These are phyloP conservation scores for Apoda limacodes DNA, from an alignment of 2,888 invertebrate species.

Conservation along the genomic window DNA sequence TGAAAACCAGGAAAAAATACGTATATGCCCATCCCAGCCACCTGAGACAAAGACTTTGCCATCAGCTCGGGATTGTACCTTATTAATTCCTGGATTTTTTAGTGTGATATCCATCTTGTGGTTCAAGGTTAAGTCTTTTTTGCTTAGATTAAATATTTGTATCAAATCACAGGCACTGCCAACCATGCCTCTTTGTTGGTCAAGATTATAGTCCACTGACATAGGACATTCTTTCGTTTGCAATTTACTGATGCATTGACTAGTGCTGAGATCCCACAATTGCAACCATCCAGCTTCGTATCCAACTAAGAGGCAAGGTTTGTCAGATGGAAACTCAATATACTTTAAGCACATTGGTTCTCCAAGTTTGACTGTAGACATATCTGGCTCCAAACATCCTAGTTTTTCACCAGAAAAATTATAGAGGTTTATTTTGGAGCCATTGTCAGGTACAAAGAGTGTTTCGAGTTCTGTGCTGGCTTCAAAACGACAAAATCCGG, in stretches of 20 bases:
- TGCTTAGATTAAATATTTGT: slow-evolving; percentile 70
- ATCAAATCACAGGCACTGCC: slow-evolving; percentile 74
- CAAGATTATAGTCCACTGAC: slow-evolving; percentile 77
- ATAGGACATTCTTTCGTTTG: slow-evolving; percentile 75
- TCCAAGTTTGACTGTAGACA: slow-evolving; percentile 59
- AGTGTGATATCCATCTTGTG: slow-evolving; percentile 73
- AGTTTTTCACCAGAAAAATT: slow-evolving; percentile 58
- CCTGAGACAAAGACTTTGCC: slow-evolving; percentile 79
- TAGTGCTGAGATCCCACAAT: slow-evolving; percentile 77
- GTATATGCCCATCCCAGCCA: slow-evolving; percentile 81
- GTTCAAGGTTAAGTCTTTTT: slow-evolving; percentile 63
- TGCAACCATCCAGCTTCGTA: slow-evolving; percentile 81
- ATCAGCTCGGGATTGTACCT: slow-evolving; percentile 75
- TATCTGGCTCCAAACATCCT: slow-evolving; percentile 36
- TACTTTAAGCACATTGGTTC: slow-evolving; percentile 74
- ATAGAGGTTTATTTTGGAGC: slow-evolving; percentile 64
- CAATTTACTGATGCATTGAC: slow-evolving; percentile 65
- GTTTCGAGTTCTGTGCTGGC: slow-evolving; percentile 70
- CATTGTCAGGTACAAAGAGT: slow-evolving; percentile 74
- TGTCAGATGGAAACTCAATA: slow-evolving; percentile 57
- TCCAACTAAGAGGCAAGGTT: slow-evolving; percentile 72
- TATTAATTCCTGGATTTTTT: slow-evolving; percentile 81
- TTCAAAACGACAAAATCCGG: slow-evolving; percentile 79
- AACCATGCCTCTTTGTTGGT: slow-evolving; percentile 74
- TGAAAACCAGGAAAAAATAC: slow-evolving; percentile 84